These are phyloP conservation scores for Bellardia bayeri DNA, from an alignment of 2,888 invertebrate species.

Conservation along the genomic window DNA sequence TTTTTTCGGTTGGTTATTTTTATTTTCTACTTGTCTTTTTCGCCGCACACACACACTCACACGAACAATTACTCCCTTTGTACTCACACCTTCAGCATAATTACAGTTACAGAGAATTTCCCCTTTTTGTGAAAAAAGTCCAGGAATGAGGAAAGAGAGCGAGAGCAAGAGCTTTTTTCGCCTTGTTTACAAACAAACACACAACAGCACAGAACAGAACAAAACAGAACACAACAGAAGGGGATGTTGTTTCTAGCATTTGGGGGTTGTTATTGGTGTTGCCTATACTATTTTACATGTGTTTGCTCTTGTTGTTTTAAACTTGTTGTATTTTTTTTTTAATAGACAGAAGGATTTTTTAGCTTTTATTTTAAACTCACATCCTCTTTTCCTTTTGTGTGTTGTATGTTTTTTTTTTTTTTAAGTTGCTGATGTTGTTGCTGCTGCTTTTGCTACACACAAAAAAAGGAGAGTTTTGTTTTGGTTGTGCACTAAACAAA, in stretches of 20 bases:
- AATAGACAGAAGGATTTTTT: constrained; percentile 68
- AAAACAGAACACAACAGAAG: constrained; percentile 60
- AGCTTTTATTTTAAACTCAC: constrained; percentile 66
- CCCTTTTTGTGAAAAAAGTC: constrained; percentile 58
- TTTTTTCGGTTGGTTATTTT: constrained; percentile 79
- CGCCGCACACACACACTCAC: constrained; percentile 65
- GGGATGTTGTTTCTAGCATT: constrained; percentile 74
- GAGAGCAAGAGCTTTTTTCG: constrained; percentile 63
- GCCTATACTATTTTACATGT: constrained; percentile 29
- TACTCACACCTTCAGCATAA: constrained; percentile 27
- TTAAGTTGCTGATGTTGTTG: constrained; percentile 9
- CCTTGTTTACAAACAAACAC: constrained; percentile 48
- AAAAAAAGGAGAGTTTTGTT: constrained; percentile 61
- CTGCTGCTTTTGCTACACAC: constrained; percentile 39
- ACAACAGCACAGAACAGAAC: background rate
- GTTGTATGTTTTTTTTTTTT: constrained; percentile 32
- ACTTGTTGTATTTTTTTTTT: constrained; percentile 61
- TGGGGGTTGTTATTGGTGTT: constrained; percentile 65
- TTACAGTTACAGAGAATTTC: constrained; percentile 64
- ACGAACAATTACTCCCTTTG: constrained; percentile 50
- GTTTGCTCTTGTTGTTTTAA: constrained; percentile 61
- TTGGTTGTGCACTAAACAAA: constrained; percentile 52
- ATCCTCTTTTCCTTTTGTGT: constrained; percentile 70
- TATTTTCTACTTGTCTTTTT: constrained; percentile 72
- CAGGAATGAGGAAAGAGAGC: constrained; percentile 45